phyloP scores from a whole-genome alignment of 2,888 invertebrate genomes.

The Crioceris asparagi region DNA sequence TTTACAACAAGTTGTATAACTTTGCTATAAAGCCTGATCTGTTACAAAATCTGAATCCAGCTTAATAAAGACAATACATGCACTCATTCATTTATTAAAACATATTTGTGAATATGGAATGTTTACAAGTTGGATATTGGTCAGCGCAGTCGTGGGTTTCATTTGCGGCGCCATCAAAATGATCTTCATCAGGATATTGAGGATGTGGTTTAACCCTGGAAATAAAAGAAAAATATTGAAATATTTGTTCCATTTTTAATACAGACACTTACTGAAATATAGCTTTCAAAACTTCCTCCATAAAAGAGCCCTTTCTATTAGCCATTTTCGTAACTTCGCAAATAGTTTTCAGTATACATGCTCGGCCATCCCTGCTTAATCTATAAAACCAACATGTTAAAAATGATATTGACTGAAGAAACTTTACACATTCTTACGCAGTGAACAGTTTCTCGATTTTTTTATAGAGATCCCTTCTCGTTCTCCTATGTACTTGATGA shows the following conservation, averaged over 20 bases:
- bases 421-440: conserved; percentile 41
- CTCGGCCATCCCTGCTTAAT: conserved; percentile 41
- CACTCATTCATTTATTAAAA: conserved; percentile 17
- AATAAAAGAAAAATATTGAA: conserved; percentile 1
- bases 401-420: neutral
- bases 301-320: conserved; percentile 45
- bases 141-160: conserved; percentile 36
- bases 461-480: conserved; percentile 48
- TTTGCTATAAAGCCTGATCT: too few species aligned
- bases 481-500: conserved; percentile 46
- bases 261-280: conserved; percentile 37
- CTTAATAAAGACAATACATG: too few species aligned
- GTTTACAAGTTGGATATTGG: conserved; percentile 38
- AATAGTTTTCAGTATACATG: conserved; percentile 54
- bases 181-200: conserved; percentile 27
- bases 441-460: conserved; percentile 51
- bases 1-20: too few species aligned
- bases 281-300: conserved; percentile 52
- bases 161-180: conserved; percentile 40
- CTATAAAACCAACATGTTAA: conserved; percentile 23
- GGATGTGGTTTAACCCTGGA: conserved; percentile 41
- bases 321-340: conserved; percentile 50
- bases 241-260: neutral
- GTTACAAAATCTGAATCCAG: too few species aligned
- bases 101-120: conserved; percentile 23